Evolutionary conservation across 2,888 invertebrate species (phyloP), one percentile per base, ranked within the genome.

Genomic region (Eupithecia inturbata): DNA sequence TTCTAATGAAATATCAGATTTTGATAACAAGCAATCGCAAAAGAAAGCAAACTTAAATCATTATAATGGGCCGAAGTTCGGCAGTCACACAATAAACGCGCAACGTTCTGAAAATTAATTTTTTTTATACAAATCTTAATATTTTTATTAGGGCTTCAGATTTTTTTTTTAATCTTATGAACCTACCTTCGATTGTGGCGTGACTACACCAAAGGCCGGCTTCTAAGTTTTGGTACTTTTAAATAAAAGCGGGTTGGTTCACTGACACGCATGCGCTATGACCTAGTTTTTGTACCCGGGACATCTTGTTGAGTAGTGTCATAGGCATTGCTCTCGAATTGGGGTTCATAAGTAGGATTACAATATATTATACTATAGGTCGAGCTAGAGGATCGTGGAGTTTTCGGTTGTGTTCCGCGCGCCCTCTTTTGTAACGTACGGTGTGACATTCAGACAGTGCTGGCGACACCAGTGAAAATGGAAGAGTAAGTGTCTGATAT

Each of bases 191-290:
- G 26, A 62, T 62, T 31, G 31, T 62, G 19, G 60, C 31, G 31
- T 16, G 33, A 31, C 63, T 64, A 26, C 36, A 57, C 39, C 2
- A 36, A 49, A 67, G 33, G 31, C 60, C 22, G 57, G 33, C 67
- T 45, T 45, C 45, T 10, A 22, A 31, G 49, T n/a, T 49, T 49
- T n/a, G 49, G 49, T 49, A 60, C 53, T 53, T 70, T 73, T 39
- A 53, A 68, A 70, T 53, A 74, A 39, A 70, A 64, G 64, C 74
- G 64, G 14, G n/a, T 36, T 67, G 28, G 53, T 22, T 53, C 62
- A 33, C 45, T 67, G 63, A 67, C 5, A 71, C 70, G 70, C 70
- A 74, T 68, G 74, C 63, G 74, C 68, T 33, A 2, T 28, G 12
- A 49, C 39, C 49, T 12, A 22, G 22, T 63, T 10, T 36, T 63